phyloP scores from a whole-genome alignment of 1,140 invertebrate species.

The Micrasema minimum region DNA sequence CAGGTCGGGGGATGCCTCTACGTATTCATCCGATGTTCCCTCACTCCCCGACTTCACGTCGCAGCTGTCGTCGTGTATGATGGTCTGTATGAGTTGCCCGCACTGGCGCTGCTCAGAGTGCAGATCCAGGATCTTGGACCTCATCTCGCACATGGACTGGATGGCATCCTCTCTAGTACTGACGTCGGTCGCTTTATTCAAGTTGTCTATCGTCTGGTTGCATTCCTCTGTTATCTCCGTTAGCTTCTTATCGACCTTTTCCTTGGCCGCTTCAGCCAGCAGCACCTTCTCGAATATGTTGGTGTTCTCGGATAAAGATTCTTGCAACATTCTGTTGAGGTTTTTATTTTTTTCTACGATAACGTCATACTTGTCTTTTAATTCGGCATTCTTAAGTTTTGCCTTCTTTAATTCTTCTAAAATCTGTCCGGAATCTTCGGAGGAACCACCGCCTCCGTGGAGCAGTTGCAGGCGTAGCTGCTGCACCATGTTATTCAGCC shows the following conservation, averaged over 20 bases:
- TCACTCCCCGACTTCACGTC: constrained; percentile 47
- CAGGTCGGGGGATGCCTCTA: constrained; percentile 35
- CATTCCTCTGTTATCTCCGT: constrained; percentile 72
- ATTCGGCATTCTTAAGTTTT: constrained; percentile 59
- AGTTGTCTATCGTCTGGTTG: constrained; percentile 67
- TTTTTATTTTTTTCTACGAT: constrained; percentile 70
- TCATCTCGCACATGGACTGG: constrained; percentile 55
- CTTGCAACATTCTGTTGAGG: constrained; percentile 69
- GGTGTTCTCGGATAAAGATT: constrained; percentile 70
- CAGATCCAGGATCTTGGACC: constrained; percentile 45
- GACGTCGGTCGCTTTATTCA: constrained; percentile 57
- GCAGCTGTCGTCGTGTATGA: constrained; percentile 53
- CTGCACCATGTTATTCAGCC: constrained; percentile 74
- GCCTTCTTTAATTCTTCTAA: constrained; percentile 68
- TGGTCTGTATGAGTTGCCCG: constrained; percentile 44
- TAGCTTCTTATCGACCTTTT: constrained; percentile 74
- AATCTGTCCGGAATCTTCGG: constrained; percentile 59
- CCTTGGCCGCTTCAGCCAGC: constrained; percentile 72
- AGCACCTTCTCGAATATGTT: constrained; percentile 72
- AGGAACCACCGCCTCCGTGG: constrained; percentile 56
- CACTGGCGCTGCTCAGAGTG: constrained; percentile 45
- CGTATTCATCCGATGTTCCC: constrained; percentile 1
- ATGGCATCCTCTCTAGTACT: constrained; percentile 69
- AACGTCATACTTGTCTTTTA: constrained; percentile 63
- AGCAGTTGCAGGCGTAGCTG: constrained; percentile 73